Percentiles rank a stretch among this genome's conserved stretches.
Conservation (phyloP, 2,113 vertebrate species). For the Scomber colias region DNA sequence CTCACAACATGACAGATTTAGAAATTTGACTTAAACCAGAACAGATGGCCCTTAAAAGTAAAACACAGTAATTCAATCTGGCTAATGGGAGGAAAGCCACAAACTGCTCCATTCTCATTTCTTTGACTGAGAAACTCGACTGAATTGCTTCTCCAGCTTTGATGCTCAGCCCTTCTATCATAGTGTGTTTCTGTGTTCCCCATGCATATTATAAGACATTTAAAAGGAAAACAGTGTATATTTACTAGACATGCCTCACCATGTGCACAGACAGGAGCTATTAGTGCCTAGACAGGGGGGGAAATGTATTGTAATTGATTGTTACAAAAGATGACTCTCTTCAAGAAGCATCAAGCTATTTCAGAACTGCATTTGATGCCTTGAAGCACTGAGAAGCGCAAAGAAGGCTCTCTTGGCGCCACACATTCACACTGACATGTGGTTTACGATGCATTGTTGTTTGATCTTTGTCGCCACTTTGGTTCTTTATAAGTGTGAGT, state of each 20-base stretch:
- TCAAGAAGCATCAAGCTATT: constrained; percentile 77
- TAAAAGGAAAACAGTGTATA: constrained; percentile 85
- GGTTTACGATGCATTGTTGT: constrained; percentile 72
- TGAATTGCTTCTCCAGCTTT: constrained; percentile 81
- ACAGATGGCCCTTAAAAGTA: constrained; percentile 85
- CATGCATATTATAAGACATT: constrained; percentile 85
- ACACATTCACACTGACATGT: constrained; percentile 71
- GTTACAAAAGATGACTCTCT: constrained; percentile 84
- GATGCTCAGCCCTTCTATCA: constrained; percentile 78
- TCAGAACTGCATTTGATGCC: constrained; percentile 76
- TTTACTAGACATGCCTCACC: constrained; percentile 79
- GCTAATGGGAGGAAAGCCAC: constrained; percentile 84
- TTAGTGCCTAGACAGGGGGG: constrained; percentile 79
- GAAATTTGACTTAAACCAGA: constrained; percentile 84
- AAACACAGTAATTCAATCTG: constrained; percentile 85
- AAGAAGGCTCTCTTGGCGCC: constrained; percentile 69
- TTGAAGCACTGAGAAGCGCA: constrained; percentile 58
- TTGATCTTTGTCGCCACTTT: constrained; percentile 78
- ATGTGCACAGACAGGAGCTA: constrained; percentile 75
- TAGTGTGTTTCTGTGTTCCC: constrained; percentile 82
- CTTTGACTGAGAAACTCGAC: constrained; percentile 73
- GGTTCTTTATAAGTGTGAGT: constrained; percentile 65
- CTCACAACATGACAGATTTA: constrained; percentile 75
- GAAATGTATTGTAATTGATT: constrained; percentile 85
- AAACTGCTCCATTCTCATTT: constrained; percentile 84